phyloP scores from a whole-genome alignment of 2,888 invertebrate species.

The Halocaridina rubra region DNA sequence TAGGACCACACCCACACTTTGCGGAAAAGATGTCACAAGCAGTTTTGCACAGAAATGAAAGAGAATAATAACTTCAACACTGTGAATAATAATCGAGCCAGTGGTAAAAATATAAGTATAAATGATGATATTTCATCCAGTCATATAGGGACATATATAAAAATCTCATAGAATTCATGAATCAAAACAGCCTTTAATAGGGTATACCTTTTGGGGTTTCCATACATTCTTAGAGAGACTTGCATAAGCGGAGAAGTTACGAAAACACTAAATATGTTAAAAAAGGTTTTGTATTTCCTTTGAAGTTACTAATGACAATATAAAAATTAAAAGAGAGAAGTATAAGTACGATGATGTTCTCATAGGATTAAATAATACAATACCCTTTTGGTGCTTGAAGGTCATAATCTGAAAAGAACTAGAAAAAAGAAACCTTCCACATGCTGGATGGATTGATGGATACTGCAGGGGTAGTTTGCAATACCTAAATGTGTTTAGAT shows the following conservation, averaged over 20 bases:
- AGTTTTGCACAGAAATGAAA: slow-evolving; percentile 12
- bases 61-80: neutral
- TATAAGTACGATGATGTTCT: neutral
- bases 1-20: too few species aligned
- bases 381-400: too few species aligned
- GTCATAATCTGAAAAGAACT: too few species aligned
- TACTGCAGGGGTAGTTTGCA: slow-evolving; percentile 41
- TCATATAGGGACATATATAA: slow-evolving; percentile 2
- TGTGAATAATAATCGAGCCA: neutral
- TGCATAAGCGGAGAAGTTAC: too few species aligned
- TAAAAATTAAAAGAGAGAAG: too few species aligned
- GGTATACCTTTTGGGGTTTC: too few species aligned
- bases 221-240: too few species aligned
- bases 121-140: slow-evolving; percentile 13
- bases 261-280: too few species aligned
- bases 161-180: too few species aligned
- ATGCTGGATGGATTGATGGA: slow-evolving; percentile 44
- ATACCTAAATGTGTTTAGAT: slow-evolving; percentile 30
- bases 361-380: neutral
- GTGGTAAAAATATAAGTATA: neutral
- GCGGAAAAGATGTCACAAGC: slow-evolving; percentile 12
- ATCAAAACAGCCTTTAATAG: too few species aligned
- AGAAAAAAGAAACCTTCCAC: slow-evolving; percentile 15
- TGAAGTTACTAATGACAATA: too few species aligned
- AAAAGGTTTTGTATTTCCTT: too few species aligned